Conservation (phyloP, 2,113 vertebrate genomes). For the Thunnus maccoyii region DNA sequence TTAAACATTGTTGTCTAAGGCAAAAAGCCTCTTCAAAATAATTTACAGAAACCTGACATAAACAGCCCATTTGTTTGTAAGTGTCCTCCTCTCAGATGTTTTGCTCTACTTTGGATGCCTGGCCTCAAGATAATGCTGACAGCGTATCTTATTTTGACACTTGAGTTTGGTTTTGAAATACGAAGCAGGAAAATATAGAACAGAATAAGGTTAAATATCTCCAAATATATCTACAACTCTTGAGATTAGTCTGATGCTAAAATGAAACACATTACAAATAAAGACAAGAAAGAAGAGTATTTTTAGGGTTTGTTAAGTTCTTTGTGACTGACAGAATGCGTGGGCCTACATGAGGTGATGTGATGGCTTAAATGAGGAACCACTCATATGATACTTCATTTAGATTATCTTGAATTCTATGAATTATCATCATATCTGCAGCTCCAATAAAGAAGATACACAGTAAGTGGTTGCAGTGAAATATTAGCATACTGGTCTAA, state of each 20-base stretch:
- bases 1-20: conserved; percentile 45
- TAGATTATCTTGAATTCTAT: neutral
- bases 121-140: neutral
- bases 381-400: conserved; percentile 1
- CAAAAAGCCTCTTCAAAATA: conserved; percentile 46
- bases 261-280: neutral
- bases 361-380: neutral
- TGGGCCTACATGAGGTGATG: neutral
- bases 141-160: neutral
- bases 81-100: conserved; percentile 8
- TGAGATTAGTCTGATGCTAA: conserved; percentile 13
- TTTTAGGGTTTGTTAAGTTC: neutral
- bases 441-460: conserved; percentile 4
- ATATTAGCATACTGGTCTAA: conserved; percentile 54
- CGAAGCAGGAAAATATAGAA: neutral
- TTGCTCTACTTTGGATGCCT: neutral
- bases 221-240: conserved; percentile 32
- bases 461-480: conserved; percentile 9
- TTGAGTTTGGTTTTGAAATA: conserved; percentile 6
- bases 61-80: conserved; percentile 17
- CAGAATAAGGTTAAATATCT: conserved; percentile 29
- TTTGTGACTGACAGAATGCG: neutral
- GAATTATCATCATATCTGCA: conserved; percentile 4
- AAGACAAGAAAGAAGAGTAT: neutral
- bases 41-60: conserved; percentile 48